phyloP scores from a whole-genome alignment of 2,888 invertebrate species.

The Agapetus fuscipes region DNA sequence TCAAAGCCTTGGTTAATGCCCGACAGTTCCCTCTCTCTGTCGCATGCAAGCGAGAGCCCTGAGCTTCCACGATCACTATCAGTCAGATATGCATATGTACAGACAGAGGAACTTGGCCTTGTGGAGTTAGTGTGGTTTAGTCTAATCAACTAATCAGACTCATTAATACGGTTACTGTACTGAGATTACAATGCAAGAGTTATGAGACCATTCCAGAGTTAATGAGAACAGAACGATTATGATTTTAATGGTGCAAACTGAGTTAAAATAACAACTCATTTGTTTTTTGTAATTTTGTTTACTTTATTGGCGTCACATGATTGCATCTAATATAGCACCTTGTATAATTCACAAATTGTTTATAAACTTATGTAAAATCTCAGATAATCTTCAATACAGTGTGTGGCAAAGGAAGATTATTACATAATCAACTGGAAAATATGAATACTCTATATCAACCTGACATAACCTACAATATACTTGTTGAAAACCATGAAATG shows the following conservation, averaged over 20 bases:
- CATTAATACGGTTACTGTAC: slow-evolving; percentile 15
- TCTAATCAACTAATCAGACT: slow-evolving; percentile 13
- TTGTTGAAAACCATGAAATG: slow-evolving; percentile 15
- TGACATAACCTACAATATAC: too few species aligned
- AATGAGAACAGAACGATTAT: slow-evolving; percentile 19
- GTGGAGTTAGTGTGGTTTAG: slow-evolving; percentile 49
- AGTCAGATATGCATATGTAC: too few species aligned
- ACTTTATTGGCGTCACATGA: slow-evolving; percentile 14
- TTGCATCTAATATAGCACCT: slow-evolving; percentile 17
- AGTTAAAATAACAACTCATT: slow-evolving; percentile 15
- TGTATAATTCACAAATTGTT: slow-evolving; percentile 12
- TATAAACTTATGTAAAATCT: slow-evolving; percentile 13
- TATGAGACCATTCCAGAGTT: slow-evolving; percentile 21
- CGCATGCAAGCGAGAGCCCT: slow-evolving; percentile 27
- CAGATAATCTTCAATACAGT: slow-evolving; percentile 10
- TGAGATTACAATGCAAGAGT: slow-evolving; percentile 16
- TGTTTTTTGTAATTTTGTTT: slow-evolving; percentile 16
- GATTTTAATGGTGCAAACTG: slow-evolving; percentile 19
- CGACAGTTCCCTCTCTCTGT: slow-evolving; percentile 46
- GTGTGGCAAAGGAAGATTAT: slow-evolving; percentile 2
- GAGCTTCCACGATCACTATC: too few species aligned
- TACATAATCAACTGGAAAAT: slow-evolving; percentile 4
- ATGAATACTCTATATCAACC: too few species aligned
- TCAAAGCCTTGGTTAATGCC: slow-evolving; percentile 39
- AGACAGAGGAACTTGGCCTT: slow-evolving; percentile 40